These are phyloP conservation scores for Andrena bicolor DNA, from an alignment of 2,888 invertebrate genomes.

Conservation along the genomic window DNA sequence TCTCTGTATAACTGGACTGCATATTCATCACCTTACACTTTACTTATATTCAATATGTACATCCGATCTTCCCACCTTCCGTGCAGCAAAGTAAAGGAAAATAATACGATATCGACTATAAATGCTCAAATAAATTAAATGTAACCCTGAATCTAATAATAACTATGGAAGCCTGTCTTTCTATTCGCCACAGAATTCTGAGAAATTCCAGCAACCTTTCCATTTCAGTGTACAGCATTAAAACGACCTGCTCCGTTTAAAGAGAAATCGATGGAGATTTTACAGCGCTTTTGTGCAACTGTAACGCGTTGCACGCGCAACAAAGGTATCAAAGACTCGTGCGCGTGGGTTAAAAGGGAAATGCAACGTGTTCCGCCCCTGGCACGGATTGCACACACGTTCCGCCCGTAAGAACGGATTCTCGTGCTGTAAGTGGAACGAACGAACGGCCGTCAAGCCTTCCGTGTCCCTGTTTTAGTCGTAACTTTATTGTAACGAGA, in stretches of 20 bases:
- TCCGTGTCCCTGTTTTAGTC: slow-evolving; percentile 53
- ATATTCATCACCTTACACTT: no score
- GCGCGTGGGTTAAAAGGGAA: slow-evolving; percentile 27
- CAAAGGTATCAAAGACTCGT: background rate
- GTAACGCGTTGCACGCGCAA: background rate
- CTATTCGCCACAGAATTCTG: background rate
- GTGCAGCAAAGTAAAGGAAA: no score
- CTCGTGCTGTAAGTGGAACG: slow-evolving; percentile 46
- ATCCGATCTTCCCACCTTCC: no score
- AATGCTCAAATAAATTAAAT: background rate
- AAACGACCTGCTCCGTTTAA: background rate
- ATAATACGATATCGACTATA: no score
- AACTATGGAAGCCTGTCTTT: background rate
- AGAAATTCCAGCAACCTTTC: background rate
- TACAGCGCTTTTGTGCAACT: background rate
- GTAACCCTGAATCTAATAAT: background rate
- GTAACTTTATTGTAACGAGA: slow-evolving; percentile 68
- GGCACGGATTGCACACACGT: slow-evolving; percentile 49
- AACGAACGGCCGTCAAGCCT: slow-evolving; percentile 33
- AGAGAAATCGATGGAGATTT: slow-evolving; percentile 7
- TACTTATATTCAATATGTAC: no score
- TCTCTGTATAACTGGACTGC: no score
- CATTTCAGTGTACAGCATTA: background rate
- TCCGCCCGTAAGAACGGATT: slow-evolving; percentile 55
- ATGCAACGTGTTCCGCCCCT: slow-evolving; percentile 30